Evolutionary conservation across 2,888 invertebrate genomes (phyloP), one percentile per base, ranked within the genome.

Genomic region (Caenorhabditis uteleia): DNA sequence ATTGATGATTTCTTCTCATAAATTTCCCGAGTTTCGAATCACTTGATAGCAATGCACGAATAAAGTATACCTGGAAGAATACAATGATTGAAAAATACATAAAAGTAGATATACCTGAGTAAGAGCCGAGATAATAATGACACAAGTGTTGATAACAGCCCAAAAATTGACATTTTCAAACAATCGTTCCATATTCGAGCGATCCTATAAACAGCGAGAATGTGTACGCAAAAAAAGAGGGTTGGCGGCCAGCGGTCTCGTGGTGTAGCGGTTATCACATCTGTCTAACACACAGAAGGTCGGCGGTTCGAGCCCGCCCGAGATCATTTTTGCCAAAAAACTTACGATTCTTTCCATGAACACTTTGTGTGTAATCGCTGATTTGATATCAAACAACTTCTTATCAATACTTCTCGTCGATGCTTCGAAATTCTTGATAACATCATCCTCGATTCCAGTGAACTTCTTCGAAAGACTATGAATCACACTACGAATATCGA

Each of bases 281-380:
- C 66, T 60, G 66, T 66, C 66, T 66, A 47, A 66, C 66, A 66
- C 66, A 66, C 66, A 60, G 66, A 66, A 66, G 67, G 67, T 67
- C 67, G 61, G 61, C 50, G 67, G 67, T 67, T 67, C 66, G 66
- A 66, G 40, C 60, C 66, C 66, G 67, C 61, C 61, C 60, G 60
- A 31, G 66, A 47, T 47, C 64, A 60, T 31, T 44, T n/a, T n/a
- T n/a, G n/a, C n/a, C n/a, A n/a, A 76, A 29, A 29, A n/a, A n/a
- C n/a, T n/a, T n/a, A n/a, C n/a, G n/a, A 57, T 57, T 49, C 45
- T 57, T 39, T 57, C 57, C 0, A 57, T 50, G 21, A 57, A 57
- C 12, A 50, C 57, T 23, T 50, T 10, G 33, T 50, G 49, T 6
- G 57, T 50, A 38, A 50, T 49, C 43, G 49, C 57, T 8, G 57